These are phyloP conservation scores for Hermatobates lingyangjiaoensis DNA, from an alignment of 1,140 invertebrate genomes.

Conservation along the genomic window DNA sequence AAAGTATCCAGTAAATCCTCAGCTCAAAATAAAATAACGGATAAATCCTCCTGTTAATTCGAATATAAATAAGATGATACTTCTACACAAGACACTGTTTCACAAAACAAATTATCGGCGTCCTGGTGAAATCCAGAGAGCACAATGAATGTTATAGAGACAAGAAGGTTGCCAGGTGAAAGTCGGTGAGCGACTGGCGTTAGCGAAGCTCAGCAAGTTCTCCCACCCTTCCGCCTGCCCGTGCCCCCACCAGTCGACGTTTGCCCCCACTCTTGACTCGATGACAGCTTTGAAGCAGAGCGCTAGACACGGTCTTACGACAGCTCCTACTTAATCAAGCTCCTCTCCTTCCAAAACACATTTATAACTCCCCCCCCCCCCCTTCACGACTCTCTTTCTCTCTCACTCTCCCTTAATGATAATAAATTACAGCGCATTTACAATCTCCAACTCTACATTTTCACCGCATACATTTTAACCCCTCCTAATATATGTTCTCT, in stretches of 20 bases:
- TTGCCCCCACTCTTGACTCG: not conserved
- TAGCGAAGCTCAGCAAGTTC: not conserved
- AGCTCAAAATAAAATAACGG: conserved; percentile 18
- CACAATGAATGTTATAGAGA: not conserved
- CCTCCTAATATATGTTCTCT: not conserved
- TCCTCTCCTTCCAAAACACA: conserved; percentile 6
- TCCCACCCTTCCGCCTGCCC: not conserved
- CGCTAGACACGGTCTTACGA: conserved; percentile 1
- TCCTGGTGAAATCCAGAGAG: not conserved
- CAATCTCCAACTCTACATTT: not conserved
- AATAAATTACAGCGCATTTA: conserved; percentile 9
- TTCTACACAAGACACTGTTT: not conserved
- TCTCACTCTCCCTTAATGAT: conserved; percentile 8
- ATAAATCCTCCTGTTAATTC: not conserved
- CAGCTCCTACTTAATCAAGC: conserved; percentile 14
- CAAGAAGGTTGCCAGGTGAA: conserved; percentile 23
- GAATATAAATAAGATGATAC: not conserved
- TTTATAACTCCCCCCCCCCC: conserved; percentile 12
- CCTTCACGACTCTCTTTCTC: conserved; percentile 11
- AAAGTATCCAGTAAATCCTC: conserved; percentile 5
- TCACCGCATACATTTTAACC: not conserved
- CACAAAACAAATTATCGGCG: not conserved
- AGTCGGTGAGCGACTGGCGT: conserved; percentile 9
- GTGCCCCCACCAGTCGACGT: not conserved
- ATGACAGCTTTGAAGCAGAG: too few relatives aligned